Evolutionary conservation across 2,888 invertebrate genomes (phyloP), one percentile per base, ranked within the genome.

Genomic region (Noctua comes): DNA sequence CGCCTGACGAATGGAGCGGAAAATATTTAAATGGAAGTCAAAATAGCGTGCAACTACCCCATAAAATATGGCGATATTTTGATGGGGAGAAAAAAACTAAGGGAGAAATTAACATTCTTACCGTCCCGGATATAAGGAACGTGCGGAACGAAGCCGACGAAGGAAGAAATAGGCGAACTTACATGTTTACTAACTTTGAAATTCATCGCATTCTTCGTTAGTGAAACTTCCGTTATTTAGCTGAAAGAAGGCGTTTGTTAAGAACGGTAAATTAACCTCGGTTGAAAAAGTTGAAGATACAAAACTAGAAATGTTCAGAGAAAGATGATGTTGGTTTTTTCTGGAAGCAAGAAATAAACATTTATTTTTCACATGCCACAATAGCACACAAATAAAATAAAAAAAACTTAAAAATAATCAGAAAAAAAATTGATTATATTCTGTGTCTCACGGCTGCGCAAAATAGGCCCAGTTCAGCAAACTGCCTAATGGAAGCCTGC

Each of bases 11-110:
- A 97, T 96, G 96, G 86, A 94, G 93, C 96, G 95, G 94, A 96
- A 97, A 96, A 96, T 96, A 95, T 95, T 95, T 95, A 96, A 97
- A 96, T 96, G 94, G 95, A 95, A 96, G 95, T 92, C 93, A 95
- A 94, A 96, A 95, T 95, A 95, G 93, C 96, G 94, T 96, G 94
- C 92, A 92, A 92, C 90, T 92, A 92, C 88, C 88, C 92, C 93
- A 93, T 96, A 94, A 97, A 96, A 96, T 97, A 96, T 96, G 94
- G 91, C 93, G 91, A 94, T 94, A 93, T 94, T 92, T 91, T 84
- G 86, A 91, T 90, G 88, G 82, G 1, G 43, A 43, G 90, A 93
- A 95, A 94, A 92, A 91, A 88, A 82, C 86, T 87, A 86, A 82
- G 88, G 83, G 82, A 88, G 89, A 78, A 95, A 95, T 95, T 95